These are phyloP conservation scores for Phragmatobia fuliginosa DNA, from an alignment of 2,888 invertebrate genomes.

Conservation along the genomic window DNA sequence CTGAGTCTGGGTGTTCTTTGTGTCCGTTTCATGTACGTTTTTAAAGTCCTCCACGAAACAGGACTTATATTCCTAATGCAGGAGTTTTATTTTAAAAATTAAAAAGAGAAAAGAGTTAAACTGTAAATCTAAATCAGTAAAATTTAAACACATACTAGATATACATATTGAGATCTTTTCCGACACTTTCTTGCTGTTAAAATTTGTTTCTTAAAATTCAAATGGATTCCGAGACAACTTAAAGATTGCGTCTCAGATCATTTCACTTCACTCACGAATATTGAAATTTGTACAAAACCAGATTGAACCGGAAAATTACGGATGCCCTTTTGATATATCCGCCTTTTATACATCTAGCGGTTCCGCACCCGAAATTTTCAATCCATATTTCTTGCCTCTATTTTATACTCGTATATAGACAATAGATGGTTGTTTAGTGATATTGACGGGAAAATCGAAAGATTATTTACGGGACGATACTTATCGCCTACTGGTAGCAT, in stretches of 20 bases:
- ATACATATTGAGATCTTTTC: not conserved
- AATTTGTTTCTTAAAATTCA: not conserved
- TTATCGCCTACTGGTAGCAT: too few species aligned
- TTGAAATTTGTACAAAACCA: slow-evolving; percentile 11
- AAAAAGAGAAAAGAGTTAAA: too few species aligned
- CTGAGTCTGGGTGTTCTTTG: too few species aligned
- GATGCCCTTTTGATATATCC: slow-evolving; percentile 18
- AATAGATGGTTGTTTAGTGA: not conserved
- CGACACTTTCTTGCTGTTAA: not conserved
- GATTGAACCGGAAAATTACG: slow-evolving; percentile 36
- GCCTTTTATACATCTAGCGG: not conserved
- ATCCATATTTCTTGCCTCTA: slow-evolving; percentile 20
- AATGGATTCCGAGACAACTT: not conserved
- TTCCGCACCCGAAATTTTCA: slow-evolving; percentile 2
- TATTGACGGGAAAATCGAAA: not conserved
- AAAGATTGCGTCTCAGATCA: not conserved
- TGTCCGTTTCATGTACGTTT: too few species aligned
- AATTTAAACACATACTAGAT: not conserved
- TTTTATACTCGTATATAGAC: not conserved
- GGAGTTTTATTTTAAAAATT: too few species aligned
- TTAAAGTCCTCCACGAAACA: too few species aligned
- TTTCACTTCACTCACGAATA: slow-evolving; percentile 5
- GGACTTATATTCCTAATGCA: too few species aligned
- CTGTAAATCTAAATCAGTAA: too few species aligned
- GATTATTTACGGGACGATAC: too few species aligned